These are phyloP conservation scores for Zoroaster sp. DNA, from an alignment of 53 echinoderm and acorn worm species.

Conservation along the genomic window DNA sequence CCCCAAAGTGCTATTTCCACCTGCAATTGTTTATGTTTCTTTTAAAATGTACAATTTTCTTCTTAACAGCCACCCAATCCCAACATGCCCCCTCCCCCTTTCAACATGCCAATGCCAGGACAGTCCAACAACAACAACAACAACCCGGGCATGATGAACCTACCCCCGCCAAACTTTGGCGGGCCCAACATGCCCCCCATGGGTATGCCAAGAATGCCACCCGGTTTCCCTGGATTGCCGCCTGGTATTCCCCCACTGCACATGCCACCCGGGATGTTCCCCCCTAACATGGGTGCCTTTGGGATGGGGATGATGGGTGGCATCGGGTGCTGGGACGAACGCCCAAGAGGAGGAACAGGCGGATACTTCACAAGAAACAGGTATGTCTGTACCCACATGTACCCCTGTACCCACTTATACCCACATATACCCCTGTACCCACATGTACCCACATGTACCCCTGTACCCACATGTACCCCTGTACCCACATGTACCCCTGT, in stretches of 20 bases:
- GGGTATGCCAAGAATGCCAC: slow-evolving; percentile 78
- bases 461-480: no score
- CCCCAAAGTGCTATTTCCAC: background rate
- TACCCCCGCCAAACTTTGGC: slow-evolving; percentile 87
- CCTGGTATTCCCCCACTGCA: slow-evolving; percentile 36
- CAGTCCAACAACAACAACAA: slow-evolving; percentile 13
- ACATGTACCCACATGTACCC: no score
- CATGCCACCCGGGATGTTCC: slow-evolving; percentile 70
- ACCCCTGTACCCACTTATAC: no score
- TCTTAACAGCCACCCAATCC: slow-evolving; percentile 24
- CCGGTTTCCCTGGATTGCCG: slow-evolving; percentile 49
- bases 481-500: no score
- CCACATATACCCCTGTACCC: no score
- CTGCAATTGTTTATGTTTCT: background rate
- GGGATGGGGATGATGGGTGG: slow-evolving; percentile 11
- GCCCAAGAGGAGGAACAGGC: background rate
- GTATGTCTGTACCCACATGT: background rate
- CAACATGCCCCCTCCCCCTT: slow-evolving; percentile 90
- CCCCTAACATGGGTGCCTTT: slow-evolving; percentile 45
- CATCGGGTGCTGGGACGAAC: slow-evolving; percentile 10
- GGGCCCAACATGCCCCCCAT: slow-evolving; percentile 69
- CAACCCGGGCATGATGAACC: slow-evolving; percentile 81
- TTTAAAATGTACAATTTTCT: no score
- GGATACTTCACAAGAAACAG: background rate
- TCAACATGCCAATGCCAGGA: slow-evolving; percentile 66